A percentile compares a stretch with the other conserved stretches of the same genome.
Conservation (phyloP, 1,140 invertebrate species). For the Apolygus lucorum region DNA sequence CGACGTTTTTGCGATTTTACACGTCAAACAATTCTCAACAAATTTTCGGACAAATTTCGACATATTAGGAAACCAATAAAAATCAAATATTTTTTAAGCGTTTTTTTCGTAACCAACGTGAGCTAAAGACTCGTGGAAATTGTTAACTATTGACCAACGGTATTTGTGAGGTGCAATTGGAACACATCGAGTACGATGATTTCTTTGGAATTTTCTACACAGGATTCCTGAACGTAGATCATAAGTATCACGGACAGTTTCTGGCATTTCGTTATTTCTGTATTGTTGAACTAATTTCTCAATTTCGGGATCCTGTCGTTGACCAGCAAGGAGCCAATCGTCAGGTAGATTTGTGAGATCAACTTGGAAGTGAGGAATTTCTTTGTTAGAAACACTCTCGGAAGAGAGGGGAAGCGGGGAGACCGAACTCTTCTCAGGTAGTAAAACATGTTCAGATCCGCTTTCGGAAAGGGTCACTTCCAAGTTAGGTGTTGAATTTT, state of each 20-base stretch:
- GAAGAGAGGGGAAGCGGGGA: constrained; percentile 34
- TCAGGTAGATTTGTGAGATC: neutral
- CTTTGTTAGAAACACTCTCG: neutral
- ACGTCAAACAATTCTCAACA: constrained; percentile 20
- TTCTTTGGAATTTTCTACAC: constrained; percentile 8
- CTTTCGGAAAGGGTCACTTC: too few relatives aligned
- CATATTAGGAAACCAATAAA: constrained; percentile 23
- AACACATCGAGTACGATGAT: neutral
- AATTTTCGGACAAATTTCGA: constrained; percentile 19
- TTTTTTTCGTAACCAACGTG: neutral
- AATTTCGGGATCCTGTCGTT: neutral
- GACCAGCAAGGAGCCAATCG: neutral
- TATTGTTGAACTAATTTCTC: neutral
- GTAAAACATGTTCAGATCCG: too few relatives aligned
- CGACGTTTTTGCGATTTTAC: constrained; percentile 3
- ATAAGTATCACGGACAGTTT: constrained; percentile 6
- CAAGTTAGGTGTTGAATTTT: constrained; percentile 38
- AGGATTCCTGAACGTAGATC: neutral
- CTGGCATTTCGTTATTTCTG: neutral
- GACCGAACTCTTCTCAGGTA: too few relatives aligned
- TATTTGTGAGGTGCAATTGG: neutral
- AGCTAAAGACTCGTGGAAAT: neutral
- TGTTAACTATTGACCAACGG: neutral
- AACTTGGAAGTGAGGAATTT: too few relatives aligned
- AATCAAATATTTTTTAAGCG: neutral